phyloP scores from a whole-genome alignment of 2,797 vertebrate species.

The Gymnodraco acuticeps region DNA sequence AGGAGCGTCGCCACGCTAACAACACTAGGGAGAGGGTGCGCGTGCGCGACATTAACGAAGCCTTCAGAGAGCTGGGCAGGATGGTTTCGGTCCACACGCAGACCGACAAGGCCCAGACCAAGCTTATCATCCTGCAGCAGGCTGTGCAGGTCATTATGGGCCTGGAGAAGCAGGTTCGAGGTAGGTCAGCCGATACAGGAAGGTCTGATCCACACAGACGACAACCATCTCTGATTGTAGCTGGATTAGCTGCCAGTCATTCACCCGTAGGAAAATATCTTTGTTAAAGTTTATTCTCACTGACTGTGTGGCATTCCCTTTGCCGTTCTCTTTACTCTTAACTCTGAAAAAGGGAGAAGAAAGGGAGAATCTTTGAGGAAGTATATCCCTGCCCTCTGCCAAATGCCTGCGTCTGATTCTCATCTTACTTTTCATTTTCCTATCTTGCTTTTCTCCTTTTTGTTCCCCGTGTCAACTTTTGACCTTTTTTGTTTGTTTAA shows the following conservation, averaged over 20 bases:
- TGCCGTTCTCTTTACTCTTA: conserved; percentile 50
- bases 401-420: conserved; percentile 48
- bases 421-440: conserved; percentile 48
- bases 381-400: conserved; percentile 69
- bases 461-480: conserved; percentile 8
- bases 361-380: conserved; percentile 65
- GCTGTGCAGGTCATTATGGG: conserved; percentile 99
- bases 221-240: conserved; percentile 35
- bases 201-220: conserved; percentile 49
- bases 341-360: conserved; percentile 40
- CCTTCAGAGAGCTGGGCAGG: conserved; percentile 99
- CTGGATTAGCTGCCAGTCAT: conserved; percentile 19
- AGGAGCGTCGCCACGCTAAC: conserved; percentile 97
- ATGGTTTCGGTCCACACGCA: conserved; percentile 99
- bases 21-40: conserved; percentile 97
- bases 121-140: conserved; percentile 99
- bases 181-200: conserved; percentile 87
- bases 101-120: conserved; percentile 99
- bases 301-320: conserved; percentile 38
- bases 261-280: conserved; percentile 33
- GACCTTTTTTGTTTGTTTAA: conserved; percentile 15
- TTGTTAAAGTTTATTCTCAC: conserved; percentile 27
- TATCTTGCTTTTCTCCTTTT: conserved; percentile 40
- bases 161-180: conserved; percentile 99
- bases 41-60: conserved; percentile 99